Conservation (phyloP, 2,113 vertebrate genomes). For the Pygoscelis antarcticus region DNA sequence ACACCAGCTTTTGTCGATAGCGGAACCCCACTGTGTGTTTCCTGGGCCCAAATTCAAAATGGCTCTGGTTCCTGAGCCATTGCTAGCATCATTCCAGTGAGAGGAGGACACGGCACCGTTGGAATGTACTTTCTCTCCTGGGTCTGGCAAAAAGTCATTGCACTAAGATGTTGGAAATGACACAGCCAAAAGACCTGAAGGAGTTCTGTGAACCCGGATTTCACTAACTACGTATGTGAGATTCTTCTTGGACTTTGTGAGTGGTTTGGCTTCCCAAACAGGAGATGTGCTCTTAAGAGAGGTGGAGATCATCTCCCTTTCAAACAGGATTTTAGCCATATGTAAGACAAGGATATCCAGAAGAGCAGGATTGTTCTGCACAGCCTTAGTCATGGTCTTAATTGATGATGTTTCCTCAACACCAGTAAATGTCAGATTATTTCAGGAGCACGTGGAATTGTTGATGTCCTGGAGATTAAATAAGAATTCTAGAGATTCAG, state of each 20-base stretch:
- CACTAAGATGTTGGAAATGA: background rate
- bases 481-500: background rate
- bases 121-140: background rate
- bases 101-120: accelerated
- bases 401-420: background rate
- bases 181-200: background rate
- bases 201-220: background rate
- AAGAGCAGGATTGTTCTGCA: background rate
- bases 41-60: background rate
- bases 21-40: background rate
- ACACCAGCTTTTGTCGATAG: background rate
- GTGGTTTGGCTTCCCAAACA: background rate
- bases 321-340: background rate
- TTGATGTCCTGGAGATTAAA: background rate
- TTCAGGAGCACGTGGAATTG: background rate
- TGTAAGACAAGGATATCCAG: background rate
- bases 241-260: background rate
- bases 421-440: background rate
- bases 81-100: background rate
- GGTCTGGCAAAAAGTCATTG: background rate
- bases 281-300: background rate
- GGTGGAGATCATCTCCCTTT: background rate
- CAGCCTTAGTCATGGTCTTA: background rate
- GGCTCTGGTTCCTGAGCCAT: background rate
- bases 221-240: background rate